These are phyloP conservation scores for Drosophila formosana DNA, from an alignment of 2,888 invertebrate species.

Conservation along the genomic window DNA sequence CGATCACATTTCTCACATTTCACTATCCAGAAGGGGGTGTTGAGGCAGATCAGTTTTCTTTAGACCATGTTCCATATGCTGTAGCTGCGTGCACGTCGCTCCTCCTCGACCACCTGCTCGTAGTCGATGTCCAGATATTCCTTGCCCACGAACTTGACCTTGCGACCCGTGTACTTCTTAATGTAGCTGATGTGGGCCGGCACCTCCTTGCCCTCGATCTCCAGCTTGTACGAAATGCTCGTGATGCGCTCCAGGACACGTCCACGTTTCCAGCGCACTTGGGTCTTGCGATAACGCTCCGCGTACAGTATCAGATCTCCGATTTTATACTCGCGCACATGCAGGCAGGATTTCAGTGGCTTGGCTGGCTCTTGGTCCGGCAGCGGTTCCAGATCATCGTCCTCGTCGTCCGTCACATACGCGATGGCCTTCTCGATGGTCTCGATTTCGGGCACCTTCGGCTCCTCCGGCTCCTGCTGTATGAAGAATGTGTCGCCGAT, in stretches of 20 bases:
- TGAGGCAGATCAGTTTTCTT: neutral
- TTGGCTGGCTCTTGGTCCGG: constrained; percentile 53
- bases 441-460: constrained; percentile 76
- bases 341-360: constrained; percentile 81
- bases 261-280: constrained; percentile 83
- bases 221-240: constrained; percentile 84
- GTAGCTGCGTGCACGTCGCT: constrained; percentile 80
- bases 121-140: constrained; percentile 85
- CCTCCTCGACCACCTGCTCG: constrained; percentile 83
- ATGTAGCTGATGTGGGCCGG: constrained; percentile 84
- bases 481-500: constrained; percentile 80
- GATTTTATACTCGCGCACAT: constrained; percentile 81
- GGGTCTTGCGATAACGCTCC: constrained; percentile 83
- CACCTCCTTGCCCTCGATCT: constrained; percentile 84
- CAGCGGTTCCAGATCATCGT: constrained; percentile 48
- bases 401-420: constrained; percentile 73
- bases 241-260: constrained; percentile 83
- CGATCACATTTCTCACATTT: constrained; percentile 25
- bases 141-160: constrained; percentile 84
- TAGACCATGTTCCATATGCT: constrained; percentile 85
- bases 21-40: neutral
- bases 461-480: constrained; percentile 70
- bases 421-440: constrained; percentile 83
- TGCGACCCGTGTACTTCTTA: constrained; percentile 83
- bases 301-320: constrained; percentile 83